Evolutionary conservation across 2,797 vertebrate species (phyloP).

Genomic region (Halcyon chelicuti): DNA sequence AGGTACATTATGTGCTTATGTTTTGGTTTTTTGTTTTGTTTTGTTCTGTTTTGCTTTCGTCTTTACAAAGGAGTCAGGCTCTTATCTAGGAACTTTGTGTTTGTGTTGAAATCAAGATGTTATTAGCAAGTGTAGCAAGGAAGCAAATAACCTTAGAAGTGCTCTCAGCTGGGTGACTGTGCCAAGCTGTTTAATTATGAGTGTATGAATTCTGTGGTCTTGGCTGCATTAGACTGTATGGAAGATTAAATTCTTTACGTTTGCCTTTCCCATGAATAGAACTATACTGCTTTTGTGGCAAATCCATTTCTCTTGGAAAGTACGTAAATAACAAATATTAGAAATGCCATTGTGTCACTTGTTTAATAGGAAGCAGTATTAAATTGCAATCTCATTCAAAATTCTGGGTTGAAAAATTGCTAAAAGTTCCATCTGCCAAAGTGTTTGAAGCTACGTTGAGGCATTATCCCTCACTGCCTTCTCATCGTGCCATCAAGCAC

Average conservation of each 20-base stretch:
- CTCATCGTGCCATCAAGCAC: not conserved
- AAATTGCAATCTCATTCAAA: not conserved
- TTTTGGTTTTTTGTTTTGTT: not conserved
- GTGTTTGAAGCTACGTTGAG: not conserved
- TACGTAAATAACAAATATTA: not conserved
- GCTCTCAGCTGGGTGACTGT: not conserved
- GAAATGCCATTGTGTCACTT: not conserved
- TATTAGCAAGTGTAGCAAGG: not conserved
- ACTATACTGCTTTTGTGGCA: not conserved
- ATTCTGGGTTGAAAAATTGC: not conserved
- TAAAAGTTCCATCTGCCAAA: not conserved
- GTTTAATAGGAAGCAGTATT: not conserved
- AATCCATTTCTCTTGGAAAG: not conserved
- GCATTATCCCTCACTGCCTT: not conserved
- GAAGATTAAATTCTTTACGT: not conserved
- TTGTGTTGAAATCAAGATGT: not conserved
- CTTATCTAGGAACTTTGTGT: not conserved
- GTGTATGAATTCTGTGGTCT: constrained; percentile 26
- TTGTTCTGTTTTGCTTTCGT: not conserved
- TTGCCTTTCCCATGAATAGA: not conserved
- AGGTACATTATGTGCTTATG: not conserved
- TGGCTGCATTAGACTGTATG: not conserved
- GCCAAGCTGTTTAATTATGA: not conserved
- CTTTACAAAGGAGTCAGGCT: not conserved
- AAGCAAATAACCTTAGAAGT: not conserved